Base-by-base conservation (phyloP, 1,140 invertebrate genomes). In the Rhizoglyphus robini region DNA sequence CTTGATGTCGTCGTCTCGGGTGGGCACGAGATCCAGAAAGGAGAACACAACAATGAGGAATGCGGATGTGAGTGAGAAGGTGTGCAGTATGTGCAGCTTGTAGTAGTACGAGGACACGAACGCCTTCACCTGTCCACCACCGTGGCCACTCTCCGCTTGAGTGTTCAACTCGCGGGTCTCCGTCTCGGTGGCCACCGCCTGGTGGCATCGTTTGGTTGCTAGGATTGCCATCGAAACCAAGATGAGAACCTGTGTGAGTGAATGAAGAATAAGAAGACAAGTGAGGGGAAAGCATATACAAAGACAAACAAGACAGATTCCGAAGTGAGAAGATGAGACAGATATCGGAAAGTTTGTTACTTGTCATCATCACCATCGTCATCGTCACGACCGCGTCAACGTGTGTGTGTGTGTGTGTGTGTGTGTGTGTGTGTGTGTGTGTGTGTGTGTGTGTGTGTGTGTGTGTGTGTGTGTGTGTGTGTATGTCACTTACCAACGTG, bases 1-100 rank as follows among this genome's bases (percentile, higher is more conserved):
- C 29, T 64, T 64, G n/a, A 54, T 5, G 41, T 64, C 63, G 20
- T 49, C 47, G 25, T 51, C 46, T 31, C 31, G 2, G 13, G 5
- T 15, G 1, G 63, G 47, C 3, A 64, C 63, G n/a, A 64, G 31
- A 49, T 64, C 63, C 15, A 64, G n/a, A 49, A 3, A 49, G 8
- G 11, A 47, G 18, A 20, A 51, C 18, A 64, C 3, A 27, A 64
- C 41, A 18, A 64, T 57, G 3, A 64, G 15, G 11, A 27, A 51
- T 15, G n/a, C 20, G 41, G 30, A 49, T 20, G 34, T 20, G 25
- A 64, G 29, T 31, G 47, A 18, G 13, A 64, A 34, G 20, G 51
- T 15, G 29, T 64, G 63, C 1, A 64, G 23, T 18, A 64, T 30
- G 41, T 64, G 8, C 18, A 64, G 25, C 27, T 51, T 51, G 18